Evolutionary conservation across 2,888 invertebrate genomes (phyloP).

Genomic region (Deilephila elpenor): DNA sequence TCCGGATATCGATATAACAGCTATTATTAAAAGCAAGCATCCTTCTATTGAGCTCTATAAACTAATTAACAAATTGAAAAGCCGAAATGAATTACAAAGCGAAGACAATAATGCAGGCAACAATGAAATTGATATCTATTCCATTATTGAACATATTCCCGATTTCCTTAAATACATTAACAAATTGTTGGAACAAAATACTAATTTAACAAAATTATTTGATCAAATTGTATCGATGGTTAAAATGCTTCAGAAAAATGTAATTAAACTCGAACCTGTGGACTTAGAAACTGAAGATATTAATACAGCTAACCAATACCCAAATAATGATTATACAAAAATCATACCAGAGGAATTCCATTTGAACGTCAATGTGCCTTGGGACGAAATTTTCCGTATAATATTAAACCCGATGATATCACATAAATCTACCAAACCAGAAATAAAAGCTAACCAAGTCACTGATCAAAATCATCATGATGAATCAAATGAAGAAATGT

Average conservation of each 20-base stretch:
- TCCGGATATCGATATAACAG: neutral
- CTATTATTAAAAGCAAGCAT: neutral
- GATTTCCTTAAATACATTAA: neutral
- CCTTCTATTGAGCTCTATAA: neutral
- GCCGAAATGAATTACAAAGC: neutral
- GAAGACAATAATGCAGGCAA: neutral
- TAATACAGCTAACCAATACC: too few species aligned
- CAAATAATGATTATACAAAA: too few species aligned
- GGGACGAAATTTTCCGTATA: too few species aligned
- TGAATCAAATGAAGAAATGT: neutral
- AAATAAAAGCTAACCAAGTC: too few species aligned
- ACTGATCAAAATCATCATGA: neutral
- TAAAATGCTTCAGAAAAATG: neutral
- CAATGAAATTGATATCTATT: too few species aligned
- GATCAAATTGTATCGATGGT: neutral
- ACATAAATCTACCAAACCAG: too few species aligned
- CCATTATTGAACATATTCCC: neutral
- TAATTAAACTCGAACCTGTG: neutral
- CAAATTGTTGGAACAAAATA: neutral
- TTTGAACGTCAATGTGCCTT: too few species aligned
- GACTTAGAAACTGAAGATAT: too few species aligned
- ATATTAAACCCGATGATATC: too few species aligned
- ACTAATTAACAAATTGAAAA: neutral
- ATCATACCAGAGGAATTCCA: too few species aligned
- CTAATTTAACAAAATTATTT: neutral